phyloP scores from a whole-genome alignment of 2,113 vertebrate species.

The Trematocara stigmaticum region DNA sequence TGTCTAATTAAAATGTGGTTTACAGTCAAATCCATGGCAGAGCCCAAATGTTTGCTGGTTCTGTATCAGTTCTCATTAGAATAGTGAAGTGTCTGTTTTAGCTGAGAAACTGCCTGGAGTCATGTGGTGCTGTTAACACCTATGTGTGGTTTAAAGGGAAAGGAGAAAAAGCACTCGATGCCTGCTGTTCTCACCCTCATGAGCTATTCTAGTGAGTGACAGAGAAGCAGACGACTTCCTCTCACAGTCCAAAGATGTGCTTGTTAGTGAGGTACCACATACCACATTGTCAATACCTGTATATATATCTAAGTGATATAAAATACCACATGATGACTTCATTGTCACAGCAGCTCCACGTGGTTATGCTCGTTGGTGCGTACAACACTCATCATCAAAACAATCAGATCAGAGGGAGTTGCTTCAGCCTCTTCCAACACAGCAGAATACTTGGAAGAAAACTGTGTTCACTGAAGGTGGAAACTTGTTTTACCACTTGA shows the following conservation, averaged over 20 bases:
- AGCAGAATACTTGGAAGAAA: neutral
- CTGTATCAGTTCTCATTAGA: neutral
- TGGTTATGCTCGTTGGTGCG: neutral
- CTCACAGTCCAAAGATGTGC: neutral
- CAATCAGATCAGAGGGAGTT: fast-evolving
- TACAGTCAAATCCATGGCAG: neutral
- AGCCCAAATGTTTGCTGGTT: neutral
- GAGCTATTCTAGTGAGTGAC: neutral
- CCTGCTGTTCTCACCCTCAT: neutral
- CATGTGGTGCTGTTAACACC: neutral
- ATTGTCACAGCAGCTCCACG: neutral
- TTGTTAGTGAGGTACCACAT: neutral
- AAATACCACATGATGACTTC: neutral
- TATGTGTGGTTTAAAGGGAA: neutral
- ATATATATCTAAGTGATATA: neutral
- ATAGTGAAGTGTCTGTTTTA: neutral
- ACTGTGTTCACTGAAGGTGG: neutral
- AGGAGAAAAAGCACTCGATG: neutral
- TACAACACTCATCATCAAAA: neutral
- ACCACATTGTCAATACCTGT: neutral
- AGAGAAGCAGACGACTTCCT: neutral
- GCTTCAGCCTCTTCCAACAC: neutral
- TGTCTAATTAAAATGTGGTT: neutral
- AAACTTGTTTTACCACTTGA: neutral
- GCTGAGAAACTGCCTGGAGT: neutral